phyloP scores from a whole-genome alignment of 2,113 vertebrate genomes.

The Indicator indicator region DNA sequence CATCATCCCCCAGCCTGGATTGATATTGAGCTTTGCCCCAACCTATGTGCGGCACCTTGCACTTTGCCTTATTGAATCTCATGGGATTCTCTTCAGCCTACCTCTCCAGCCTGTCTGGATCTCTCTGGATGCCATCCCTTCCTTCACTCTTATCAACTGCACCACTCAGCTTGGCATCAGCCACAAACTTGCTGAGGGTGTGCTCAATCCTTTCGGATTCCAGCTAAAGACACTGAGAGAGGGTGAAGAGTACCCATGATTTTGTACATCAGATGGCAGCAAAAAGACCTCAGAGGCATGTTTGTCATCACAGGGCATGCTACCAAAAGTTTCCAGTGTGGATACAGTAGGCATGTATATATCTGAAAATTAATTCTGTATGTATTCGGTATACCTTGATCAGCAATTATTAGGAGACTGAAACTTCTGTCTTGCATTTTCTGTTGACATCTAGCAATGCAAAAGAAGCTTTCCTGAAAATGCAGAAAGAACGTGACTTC shows the following conservation, averaged over 20 bases:
- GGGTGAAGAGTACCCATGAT: neutral
- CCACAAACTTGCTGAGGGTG: too few species aligned
- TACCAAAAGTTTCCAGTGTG: neutral
- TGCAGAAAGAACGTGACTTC: constrained; percentile 84
- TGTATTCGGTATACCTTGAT: neutral
- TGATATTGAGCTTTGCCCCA: too few species aligned
- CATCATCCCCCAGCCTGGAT: too few species aligned
- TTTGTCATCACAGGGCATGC: neutral
- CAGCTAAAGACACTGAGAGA: neutral
- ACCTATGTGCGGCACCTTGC: too few species aligned
- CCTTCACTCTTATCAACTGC: too few species aligned
- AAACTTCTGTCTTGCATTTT: neutral
- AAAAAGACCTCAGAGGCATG: neutral
- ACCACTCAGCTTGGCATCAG: too few species aligned
- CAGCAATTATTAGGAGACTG: neutral
- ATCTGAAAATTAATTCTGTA: neutral
- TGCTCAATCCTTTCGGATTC: neutral
- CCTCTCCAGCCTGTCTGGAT: too few species aligned
- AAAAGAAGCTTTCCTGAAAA: constrained; percentile 76
- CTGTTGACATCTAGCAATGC: constrained; percentile 69
- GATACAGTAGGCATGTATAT: neutral
- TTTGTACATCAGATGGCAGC: neutral
- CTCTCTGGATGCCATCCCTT: too few species aligned
- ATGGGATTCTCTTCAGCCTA: too few species aligned
- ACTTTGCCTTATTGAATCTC: too few species aligned